These are phyloP conservation scores for Anneissia japonica DNA, from an alignment of 35 echinoderm and acorn worm species.

Conservation along the genomic window DNA sequence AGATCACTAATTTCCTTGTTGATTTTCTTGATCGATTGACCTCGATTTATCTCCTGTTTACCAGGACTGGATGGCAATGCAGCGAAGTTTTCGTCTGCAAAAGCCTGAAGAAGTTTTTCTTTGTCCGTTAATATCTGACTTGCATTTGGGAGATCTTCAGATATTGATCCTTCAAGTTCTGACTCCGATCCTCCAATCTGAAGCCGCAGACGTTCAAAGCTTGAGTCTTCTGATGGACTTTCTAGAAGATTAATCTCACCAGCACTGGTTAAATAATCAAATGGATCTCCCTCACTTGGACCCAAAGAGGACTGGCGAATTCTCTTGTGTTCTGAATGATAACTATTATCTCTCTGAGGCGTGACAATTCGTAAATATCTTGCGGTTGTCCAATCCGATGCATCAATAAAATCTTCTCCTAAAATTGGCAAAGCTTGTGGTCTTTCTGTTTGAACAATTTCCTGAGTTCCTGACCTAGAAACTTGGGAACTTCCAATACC, in stretches of 20 bases:
- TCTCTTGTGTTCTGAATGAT: background rate
- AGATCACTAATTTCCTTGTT: constrained; percentile 40
- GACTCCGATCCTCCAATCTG: constrained; percentile 35
- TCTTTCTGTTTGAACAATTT: background rate
- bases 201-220: constrained; percentile 41
- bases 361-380: constrained; percentile 49
- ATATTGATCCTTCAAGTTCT: constrained; percentile 33
- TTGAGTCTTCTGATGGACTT: constrained; percentile 40
- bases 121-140: background rate
- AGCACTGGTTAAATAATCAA: background rate
- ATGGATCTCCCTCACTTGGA: constrained; percentile 14
- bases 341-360: constrained; percentile 38
- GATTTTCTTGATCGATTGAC: constrained; percentile 3
- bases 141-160: background rate
- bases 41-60: background rate
- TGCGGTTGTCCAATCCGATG: constrained; percentile 14
- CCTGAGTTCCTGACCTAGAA: too few relatives aligned
- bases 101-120: constrained; percentile 3
- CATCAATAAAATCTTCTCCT: background rate
- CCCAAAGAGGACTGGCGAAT: background rate
- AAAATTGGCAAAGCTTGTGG: background rate
- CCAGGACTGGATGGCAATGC: background rate
- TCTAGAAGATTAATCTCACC: constrained; percentile 40
- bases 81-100: background rate
- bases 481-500: background rate